Percentiles rank a stretch among this genome's conserved stretches.
These are phyloP conservation scores for Galendromus occidentalis DNA, from an alignment of 1,140 invertebrate genomes.

Conservation along the genomic window DNA sequence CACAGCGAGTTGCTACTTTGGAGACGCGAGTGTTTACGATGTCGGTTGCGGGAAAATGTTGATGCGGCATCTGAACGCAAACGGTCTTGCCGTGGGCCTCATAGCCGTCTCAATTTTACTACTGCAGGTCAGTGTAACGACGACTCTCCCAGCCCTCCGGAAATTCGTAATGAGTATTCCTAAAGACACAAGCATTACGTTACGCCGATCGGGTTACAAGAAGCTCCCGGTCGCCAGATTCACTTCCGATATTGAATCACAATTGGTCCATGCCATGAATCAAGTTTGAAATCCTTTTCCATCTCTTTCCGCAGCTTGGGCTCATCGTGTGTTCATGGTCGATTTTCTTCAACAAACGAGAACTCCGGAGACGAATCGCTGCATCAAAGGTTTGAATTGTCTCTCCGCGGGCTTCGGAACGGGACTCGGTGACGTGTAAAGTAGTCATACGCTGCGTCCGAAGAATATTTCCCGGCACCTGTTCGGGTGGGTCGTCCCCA, in stretches of 20 bases:
- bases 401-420: not conserved
- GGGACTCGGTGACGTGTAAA: too few species aligned
- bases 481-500: too few species aligned
- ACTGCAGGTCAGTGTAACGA: not conserved
- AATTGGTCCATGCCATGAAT: too few species aligned
- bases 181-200: not conserved
- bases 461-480: too few species aligned
- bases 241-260: not conserved
- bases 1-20: not conserved
- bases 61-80: not conserved
- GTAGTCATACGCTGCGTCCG: too few species aligned
- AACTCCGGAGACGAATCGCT: not conserved
- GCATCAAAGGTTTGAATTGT: not conserved
- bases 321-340: not conserved
- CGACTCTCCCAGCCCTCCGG: too few species aligned
- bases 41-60: not conserved
- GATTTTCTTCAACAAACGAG: not conserved
- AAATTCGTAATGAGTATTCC: not conserved
- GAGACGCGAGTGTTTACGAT: not conserved
- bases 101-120: not conserved
- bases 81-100: constrained; percentile 3
- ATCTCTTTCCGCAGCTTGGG: too few species aligned
- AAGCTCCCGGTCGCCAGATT: not conserved
- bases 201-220: not conserved
- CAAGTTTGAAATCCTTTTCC: not conserved